These are phyloP conservation scores for Actinernus sp. DNA, from an alignment of 92 coral and sea anemone species.

Conservation along the genomic window DNA sequence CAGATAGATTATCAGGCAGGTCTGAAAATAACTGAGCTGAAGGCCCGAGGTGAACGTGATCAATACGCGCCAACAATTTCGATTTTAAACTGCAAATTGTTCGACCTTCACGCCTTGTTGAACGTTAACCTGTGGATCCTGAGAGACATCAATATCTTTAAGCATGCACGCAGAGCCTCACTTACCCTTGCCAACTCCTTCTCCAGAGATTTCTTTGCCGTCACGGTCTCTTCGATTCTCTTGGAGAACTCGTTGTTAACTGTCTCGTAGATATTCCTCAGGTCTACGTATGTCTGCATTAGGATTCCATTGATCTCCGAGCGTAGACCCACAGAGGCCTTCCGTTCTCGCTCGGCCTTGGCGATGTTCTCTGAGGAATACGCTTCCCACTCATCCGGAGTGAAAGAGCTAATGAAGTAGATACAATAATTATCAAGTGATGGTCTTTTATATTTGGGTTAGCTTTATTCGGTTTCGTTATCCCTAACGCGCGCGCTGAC, in stretches of 20 bases:
- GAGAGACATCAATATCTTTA: too few relatives aligned
- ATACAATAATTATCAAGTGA: too few relatives aligned
- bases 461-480: background rate
- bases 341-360: constrained; percentile 95
- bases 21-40: too few relatives aligned
- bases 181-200: constrained; percentile 93
- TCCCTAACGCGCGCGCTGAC: too few relatives aligned
- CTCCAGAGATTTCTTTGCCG: constrained; percentile 90
- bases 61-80: too few relatives aligned
- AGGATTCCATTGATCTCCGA: constrained; percentile 95
- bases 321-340: constrained; percentile 94
- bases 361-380: constrained; percentile 95
- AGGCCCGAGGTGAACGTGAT: too few relatives aligned
- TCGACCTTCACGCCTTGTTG: too few relatives aligned
- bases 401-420: constrained; percentile 80
- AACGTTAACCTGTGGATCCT: too few relatives aligned
- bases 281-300: constrained; percentile 96
- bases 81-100: too few relatives aligned
- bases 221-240: constrained; percentile 87
- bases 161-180: too few relatives aligned
- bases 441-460: background rate
- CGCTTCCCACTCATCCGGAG: constrained; percentile 97
- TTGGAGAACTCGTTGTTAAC: constrained; percentile 92
- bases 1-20: too few relatives aligned
- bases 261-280: constrained; percentile 92